A percentile compares a stretch with the other conserved stretches of the same genome.
phyloP scores from a whole-genome alignment of 2,888 invertebrate genomes.

The Callimorpha dominula region DNA sequence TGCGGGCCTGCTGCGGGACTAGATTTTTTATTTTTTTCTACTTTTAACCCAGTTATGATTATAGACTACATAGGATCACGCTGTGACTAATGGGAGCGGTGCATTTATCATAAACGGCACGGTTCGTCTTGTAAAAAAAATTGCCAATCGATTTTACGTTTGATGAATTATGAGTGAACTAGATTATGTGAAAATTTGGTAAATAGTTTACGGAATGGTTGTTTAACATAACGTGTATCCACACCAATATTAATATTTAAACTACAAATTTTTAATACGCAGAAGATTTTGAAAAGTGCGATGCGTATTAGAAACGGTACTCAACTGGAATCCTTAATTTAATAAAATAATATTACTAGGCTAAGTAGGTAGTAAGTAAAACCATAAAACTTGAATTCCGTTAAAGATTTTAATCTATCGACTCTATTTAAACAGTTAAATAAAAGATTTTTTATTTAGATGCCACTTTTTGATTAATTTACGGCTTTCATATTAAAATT shows the following conservation, averaged over 20 bases:
- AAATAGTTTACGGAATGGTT: too few relatives aligned
- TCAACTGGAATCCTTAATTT: background rate
- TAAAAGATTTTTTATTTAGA: conserved; percentile 7
- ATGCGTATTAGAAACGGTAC: background rate
- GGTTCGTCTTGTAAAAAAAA: too few relatives aligned
- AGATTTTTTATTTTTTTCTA: too few relatives aligned
- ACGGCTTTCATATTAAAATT: conserved; percentile 17
- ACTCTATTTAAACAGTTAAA: conserved; percentile 7
- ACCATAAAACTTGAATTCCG: background rate
- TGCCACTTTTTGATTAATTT: conserved; percentile 9
- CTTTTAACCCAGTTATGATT: too few relatives aligned
- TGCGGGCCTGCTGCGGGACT: too few relatives aligned
- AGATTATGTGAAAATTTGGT: too few relatives aligned
- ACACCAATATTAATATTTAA: background rate
- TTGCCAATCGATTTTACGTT: too few relatives aligned
- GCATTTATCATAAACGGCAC: too few relatives aligned
- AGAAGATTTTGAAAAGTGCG: background rate
- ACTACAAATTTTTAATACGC: background rate
- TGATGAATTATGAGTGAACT: too few relatives aligned
- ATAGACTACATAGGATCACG: too few relatives aligned
- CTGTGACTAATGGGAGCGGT: too few relatives aligned
- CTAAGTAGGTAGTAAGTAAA: background rate
- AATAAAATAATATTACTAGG: background rate
- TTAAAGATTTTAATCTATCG: conserved; percentile 1
- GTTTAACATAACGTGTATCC: background rate